Evolutionary conservation across 2,113 vertebrate species (phyloP).

Genomic region (Ochotona curzoniae): DNA sequence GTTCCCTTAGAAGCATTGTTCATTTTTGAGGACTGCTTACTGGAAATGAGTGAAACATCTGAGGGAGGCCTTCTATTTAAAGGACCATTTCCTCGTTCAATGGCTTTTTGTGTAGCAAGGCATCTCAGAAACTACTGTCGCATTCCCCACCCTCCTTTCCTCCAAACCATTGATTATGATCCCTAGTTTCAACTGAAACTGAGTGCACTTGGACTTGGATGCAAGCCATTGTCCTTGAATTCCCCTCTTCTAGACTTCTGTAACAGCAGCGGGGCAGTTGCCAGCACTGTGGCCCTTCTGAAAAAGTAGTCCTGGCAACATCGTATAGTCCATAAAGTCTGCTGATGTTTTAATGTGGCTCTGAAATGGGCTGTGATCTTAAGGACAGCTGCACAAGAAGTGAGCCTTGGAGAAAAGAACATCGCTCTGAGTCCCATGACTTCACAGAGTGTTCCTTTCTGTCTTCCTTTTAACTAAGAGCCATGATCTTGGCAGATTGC

Average conservation of each 20-base stretch:
- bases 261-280: slow-evolving; percentile 51
- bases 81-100: slow-evolving; percentile 66
- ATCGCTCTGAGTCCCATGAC: slow-evolving; percentile 41
- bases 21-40: slow-evolving; percentile 67
- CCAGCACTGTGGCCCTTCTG: neutral
- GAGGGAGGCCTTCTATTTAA: slow-evolving; percentile 33
- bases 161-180: slow-evolving; percentile 48
- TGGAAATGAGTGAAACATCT: slow-evolving; percentile 71
- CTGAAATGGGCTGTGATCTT: slow-evolving; percentile 31
- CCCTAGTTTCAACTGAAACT: slow-evolving; percentile 44
- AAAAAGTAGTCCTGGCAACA: neutral
- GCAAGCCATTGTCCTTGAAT: slow-evolving; percentile 29
- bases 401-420: slow-evolving; percentile 58
- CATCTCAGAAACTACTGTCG: slow-evolving; percentile 70
- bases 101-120: slow-evolving; percentile 72
- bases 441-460: slow-evolving; percentile 1
- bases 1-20: slow-evolving; percentile 64
- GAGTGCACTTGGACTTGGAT: slow-evolving; percentile 49
- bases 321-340: neutral
- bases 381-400: slow-evolving; percentile 37
- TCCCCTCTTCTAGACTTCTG: neutral
- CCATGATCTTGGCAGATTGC: neutral
- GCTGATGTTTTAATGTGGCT: slow-evolving; percentile 59
- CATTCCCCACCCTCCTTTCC: slow-evolving; percentile 35
- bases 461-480: neutral